A percentile compares a stretch with the other conserved stretches of the same genome.
Conservation (phyloP, 2,113 vertebrate species). For the Thalassarche chlororhynchos region DNA sequence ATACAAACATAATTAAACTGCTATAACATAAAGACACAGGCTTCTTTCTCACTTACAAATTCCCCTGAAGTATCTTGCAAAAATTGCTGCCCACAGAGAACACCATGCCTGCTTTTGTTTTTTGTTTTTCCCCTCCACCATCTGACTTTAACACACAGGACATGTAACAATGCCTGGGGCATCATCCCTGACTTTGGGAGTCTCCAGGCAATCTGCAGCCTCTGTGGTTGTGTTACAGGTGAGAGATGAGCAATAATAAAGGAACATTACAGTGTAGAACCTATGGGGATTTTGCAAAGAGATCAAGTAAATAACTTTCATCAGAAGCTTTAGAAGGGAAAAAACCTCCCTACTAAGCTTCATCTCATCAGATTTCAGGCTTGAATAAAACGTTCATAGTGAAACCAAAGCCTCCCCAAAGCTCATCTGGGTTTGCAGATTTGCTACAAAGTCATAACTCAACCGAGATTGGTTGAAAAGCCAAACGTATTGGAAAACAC, state of each 20-base stretch:
- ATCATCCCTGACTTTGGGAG: not conserved
- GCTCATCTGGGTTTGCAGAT: not conserved
- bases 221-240: not conserved
- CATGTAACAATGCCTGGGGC: not conserved
- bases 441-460: not conserved
- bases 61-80: not conserved
- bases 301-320: conserved; percentile 28
- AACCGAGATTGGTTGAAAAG: not conserved
- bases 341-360: not conserved
- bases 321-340: not conserved
- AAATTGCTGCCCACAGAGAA: not conserved
- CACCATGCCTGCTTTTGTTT: not conserved
- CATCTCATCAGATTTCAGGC: not conserved
- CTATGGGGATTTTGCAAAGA: not conserved
- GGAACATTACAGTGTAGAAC: not conserved
- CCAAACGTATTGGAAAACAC: not conserved
- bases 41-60: not conserved
- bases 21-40: not conserved
- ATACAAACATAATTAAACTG: not conserved
- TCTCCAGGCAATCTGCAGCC: not conserved
- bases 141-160: not conserved
- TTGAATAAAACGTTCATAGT: not conserved
- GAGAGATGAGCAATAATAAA: not conserved
- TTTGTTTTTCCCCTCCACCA: not conserved
- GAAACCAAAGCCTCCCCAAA: not conserved